Evolutionary conservation across 2,888 invertebrate species (phyloP).

Genomic region (Brachylomia viminalis): DNA sequence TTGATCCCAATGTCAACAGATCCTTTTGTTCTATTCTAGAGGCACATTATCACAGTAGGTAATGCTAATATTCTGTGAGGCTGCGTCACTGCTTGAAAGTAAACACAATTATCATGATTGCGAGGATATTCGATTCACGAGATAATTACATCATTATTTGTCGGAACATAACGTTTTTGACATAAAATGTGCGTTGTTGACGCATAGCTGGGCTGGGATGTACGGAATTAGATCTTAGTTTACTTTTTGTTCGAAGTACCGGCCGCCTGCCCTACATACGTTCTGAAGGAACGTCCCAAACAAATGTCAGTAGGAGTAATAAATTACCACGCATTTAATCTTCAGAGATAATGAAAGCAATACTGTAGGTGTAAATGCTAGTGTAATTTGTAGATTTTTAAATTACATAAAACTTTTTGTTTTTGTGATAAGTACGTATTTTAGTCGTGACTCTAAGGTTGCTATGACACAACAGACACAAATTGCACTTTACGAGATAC

Average conservation of each 20-base stretch:
- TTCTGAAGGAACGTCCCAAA: slow-evolving; percentile 39
- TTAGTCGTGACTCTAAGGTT: slow-evolving; percentile 6
- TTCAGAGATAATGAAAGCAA: slow-evolving; percentile 51
- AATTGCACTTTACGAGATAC: neutral
- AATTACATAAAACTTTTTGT: slow-evolving; percentile 11
- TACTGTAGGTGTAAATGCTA: slow-evolving; percentile 24
- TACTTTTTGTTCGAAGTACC: slow-evolving; percentile 46
- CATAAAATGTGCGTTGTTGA: slow-evolving; percentile 56
- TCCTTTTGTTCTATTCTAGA: slow-evolving; percentile 28
- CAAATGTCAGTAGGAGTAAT: slow-evolving; percentile 60
- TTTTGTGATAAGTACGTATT: neutral
- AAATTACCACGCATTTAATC: slow-evolving; percentile 52
- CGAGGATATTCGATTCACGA: slow-evolving; percentile 31
- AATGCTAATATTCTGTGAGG: slow-evolving; percentile 44
- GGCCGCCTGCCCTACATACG: slow-evolving; percentile 60
- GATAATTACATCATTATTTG: slow-evolving; percentile 60
- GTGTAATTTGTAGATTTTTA: slow-evolving; percentile 19
- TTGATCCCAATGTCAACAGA: slow-evolving; percentile 40
- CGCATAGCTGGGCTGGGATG: slow-evolving; percentile 49
- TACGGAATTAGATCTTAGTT: slow-evolving; percentile 62
- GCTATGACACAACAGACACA: neutral
- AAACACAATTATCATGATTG: slow-evolving; percentile 61
- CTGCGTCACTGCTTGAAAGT: slow-evolving; percentile 51
- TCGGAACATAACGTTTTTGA: slow-evolving; percentile 41
- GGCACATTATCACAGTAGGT: slow-evolving; percentile 38